Percentiles rank a stretch among this genome's conserved stretches.
Evolutionary conservation across 2,113 vertebrate genomes (phyloP).

Genomic region (Rhipidura dahli): DNA sequence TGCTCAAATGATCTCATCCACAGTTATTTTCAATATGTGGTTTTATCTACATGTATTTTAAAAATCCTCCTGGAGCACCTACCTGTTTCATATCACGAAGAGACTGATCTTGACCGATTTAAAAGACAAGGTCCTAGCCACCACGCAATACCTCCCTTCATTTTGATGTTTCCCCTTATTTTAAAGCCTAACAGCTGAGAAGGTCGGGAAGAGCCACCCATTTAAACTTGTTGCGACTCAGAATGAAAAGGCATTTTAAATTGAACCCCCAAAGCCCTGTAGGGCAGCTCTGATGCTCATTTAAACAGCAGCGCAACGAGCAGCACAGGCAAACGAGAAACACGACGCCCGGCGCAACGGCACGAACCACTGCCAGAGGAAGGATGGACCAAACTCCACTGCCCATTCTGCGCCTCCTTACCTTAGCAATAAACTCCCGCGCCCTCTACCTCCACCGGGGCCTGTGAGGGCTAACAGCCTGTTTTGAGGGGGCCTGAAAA

Average conservation of each 20-base stretch:
- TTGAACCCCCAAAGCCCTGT: fast-evolving
- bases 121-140: not conserved
- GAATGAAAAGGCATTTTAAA: fast-evolving
- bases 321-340: fast-evolving
- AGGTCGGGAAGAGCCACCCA: fast-evolving
- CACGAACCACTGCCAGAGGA: fast-evolving
- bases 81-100: not conserved
- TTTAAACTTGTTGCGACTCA: not conserved
- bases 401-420: conserved; percentile 19
- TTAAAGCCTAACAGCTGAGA: not conserved
- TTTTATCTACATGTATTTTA: not conserved
- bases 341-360: fast-evolving
- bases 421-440: conserved; percentile 93
- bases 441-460: conserved; percentile 96
- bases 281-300: not conserved
- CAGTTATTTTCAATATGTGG: not conserved
- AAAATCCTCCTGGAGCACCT: not conserved
- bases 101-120: not conserved
- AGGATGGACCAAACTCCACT: fast-evolving
- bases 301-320: no score
- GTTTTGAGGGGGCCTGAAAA: conserved; percentile 85
- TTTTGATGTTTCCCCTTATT: not conserved
- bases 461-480: conserved; percentile 88
- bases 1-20: not conserved
- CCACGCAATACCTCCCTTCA: not conserved